Percentiles rank a stretch among this genome's conserved stretches.
Conservation (phyloP, 2,888 invertebrate species). For the Heliconius cydno region DNA sequence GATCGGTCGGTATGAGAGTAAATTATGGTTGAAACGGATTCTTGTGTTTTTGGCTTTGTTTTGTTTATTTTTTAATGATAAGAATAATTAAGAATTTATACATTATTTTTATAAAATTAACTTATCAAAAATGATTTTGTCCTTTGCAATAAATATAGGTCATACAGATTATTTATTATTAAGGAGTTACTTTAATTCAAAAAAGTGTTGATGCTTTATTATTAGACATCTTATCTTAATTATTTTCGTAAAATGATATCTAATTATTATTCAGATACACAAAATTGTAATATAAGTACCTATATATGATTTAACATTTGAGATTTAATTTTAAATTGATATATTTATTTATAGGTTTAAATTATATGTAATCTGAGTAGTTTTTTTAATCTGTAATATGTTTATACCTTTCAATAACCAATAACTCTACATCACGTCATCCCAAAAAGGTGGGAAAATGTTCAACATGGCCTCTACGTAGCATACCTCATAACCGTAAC, state of each 20-base stretch:
- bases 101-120: neutral
- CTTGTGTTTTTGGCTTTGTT: neutral
- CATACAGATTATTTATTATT: neutral
- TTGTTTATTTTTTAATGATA: neutral
- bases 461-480: constrained; percentile 5
- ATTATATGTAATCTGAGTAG: neutral
- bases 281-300: no score
- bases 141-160: no score
- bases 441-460: constrained; percentile 18
- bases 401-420: neutral
- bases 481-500: constrained; percentile 9
- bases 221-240: no score
- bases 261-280: no score
- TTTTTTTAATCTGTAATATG: neutral
- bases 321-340: neutral
- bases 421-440: neutral
- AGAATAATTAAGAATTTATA: constrained; percentile 11
- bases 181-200: neutral
- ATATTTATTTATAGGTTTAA: neutral
- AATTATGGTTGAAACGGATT: constrained; percentile 8
- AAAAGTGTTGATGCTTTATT: no score
- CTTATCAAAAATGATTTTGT: no score
- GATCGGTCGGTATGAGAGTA: neutral
- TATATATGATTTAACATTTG: no score
- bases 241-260: no score